Evolutionary conservation across 2,797 vertebrate species (phyloP).

Genomic region (Neomorphus geoffroyi): DNA sequence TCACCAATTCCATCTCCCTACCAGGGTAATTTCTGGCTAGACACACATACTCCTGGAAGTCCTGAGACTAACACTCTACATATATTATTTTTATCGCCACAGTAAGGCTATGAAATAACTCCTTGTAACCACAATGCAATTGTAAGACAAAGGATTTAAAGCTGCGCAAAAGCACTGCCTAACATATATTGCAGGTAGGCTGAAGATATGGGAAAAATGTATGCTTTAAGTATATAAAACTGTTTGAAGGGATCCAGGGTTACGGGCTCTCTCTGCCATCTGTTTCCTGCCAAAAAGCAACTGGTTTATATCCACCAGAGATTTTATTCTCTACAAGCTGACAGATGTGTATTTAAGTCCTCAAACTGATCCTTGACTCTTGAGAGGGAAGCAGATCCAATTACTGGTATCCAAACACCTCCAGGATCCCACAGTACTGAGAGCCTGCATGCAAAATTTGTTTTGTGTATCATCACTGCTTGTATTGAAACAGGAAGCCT

Average conservation of each 20-base stretch:
- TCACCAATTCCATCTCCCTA: neutral
- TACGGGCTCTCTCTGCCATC: slow-evolving; percentile 15
- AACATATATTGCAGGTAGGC: neutral
- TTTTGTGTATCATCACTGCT: neutral
- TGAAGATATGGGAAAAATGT: neutral
- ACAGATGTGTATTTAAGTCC: slow-evolving; percentile 38
- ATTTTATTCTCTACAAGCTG: neutral
- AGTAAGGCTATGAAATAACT: neutral
- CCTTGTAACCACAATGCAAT: neutral
- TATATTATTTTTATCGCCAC: neutral
- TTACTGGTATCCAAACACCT: neutral
- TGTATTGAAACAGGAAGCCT: neutral
- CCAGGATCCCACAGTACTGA: neutral
- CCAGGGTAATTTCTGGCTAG: neutral
- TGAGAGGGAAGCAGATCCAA: neutral
- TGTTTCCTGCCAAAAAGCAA: slow-evolving; percentile 34
- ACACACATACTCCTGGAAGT: neutral
- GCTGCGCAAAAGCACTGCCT: neutral
- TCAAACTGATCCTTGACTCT: slow-evolving; percentile 7
- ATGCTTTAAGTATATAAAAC: neutral
- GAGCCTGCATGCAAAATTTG: neutral
- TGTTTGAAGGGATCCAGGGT: neutral
- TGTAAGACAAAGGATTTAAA: neutral
- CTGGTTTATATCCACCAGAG: neutral
- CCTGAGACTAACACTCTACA: fast-evolving